Percentiles rank a stretch among this genome's conserved stretches.
phyloP scores from a whole-genome alignment of 2,113 vertebrate genomes.

The Fulmarus glacialis region DNA sequence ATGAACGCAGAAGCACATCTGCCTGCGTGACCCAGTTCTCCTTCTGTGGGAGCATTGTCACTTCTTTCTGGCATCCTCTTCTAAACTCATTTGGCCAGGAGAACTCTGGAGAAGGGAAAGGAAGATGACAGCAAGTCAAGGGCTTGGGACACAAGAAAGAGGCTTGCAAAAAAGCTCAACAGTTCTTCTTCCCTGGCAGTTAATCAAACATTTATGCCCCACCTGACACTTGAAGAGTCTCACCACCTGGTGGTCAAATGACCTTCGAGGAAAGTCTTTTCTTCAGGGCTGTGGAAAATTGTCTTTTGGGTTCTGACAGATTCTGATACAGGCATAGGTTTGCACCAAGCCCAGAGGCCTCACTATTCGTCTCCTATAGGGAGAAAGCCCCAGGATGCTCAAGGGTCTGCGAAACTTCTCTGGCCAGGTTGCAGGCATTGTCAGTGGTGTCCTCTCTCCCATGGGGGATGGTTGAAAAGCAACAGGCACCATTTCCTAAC shows the following conservation, averaged over 20 bases:
- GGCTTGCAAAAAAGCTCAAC: not conserved
- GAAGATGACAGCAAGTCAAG: not conserved
- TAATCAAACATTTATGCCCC: not conserved
- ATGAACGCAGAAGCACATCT: not conserved
- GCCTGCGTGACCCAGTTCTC: not conserved
- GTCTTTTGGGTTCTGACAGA: not conserved
- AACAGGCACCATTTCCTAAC: not conserved
- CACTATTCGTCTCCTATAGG: not conserved
- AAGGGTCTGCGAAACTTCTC: not conserved
- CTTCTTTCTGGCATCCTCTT: not conserved
- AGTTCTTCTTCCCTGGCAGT: not conserved
- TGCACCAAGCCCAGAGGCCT: not conserved
- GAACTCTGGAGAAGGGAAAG: not conserved
- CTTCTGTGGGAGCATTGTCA: not conserved
- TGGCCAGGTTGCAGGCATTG: not conserved
- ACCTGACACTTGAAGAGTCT: not conserved
- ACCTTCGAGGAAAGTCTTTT: not conserved
- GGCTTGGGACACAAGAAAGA: not conserved
- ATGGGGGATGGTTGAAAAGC: not conserved
- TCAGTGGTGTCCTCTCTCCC: not conserved
- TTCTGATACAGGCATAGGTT: not conserved
- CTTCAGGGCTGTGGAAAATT: not conserved
- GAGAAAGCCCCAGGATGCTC: not conserved
- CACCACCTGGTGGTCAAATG: not conserved
- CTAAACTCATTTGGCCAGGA: not conserved